phyloP scores from a whole-genome alignment of 2,797 vertebrate genomes.

The Pipistrellus pygmaeus region DNA sequence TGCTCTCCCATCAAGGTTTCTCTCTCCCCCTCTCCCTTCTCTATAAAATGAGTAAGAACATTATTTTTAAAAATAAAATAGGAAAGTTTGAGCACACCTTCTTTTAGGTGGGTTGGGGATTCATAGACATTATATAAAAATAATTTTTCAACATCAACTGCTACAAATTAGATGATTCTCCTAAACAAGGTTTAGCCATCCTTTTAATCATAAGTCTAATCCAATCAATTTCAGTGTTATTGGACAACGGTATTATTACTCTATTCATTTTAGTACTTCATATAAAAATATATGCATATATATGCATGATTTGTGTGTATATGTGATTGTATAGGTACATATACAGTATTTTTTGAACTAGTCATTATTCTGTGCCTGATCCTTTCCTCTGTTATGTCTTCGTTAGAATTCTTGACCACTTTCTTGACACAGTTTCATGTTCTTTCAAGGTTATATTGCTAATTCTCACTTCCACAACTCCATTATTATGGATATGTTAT shows the following conservation, averaged over 20 bases:
- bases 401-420: neutral
- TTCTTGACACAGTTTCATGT: neutral
- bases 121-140: neutral
- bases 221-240: neutral
- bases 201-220: neutral
- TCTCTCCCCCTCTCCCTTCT: neutral
- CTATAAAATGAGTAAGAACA: neutral
- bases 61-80: neutral
- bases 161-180: neutral
- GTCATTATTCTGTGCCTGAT: neutral
- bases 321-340: neutral
- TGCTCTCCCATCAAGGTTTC: neutral
- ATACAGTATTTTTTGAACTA: neutral
- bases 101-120: neutral
- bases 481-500: neutral
- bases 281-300: neutral
- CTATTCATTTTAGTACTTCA: conserved; percentile 46
- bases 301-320: neutral
- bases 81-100: neutral
- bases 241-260: neutral
- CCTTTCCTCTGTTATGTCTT: neutral
- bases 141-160: neutral
- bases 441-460: neutral
- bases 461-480: neutral
- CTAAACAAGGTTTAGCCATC: neutral